phyloP scores from a whole-genome alignment of 2,797 vertebrate genomes.

The Lagodon rhomboides region DNA sequence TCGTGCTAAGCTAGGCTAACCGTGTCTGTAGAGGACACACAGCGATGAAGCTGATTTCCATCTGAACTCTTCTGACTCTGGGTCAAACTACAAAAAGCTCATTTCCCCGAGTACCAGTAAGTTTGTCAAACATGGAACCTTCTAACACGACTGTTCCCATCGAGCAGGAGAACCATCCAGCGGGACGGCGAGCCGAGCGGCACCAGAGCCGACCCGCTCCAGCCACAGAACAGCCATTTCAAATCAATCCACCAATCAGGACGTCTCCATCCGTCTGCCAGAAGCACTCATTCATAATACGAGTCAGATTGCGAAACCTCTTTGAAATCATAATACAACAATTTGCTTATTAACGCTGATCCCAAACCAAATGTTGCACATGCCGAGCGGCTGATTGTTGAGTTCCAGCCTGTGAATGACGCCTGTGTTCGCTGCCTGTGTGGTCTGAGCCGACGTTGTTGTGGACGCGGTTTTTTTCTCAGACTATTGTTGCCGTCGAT shows the following conservation, averaged over 20 bases:
- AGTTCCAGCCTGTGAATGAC: conserved; percentile 29
- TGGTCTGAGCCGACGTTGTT: conserved; percentile 46
- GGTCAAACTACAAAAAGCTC: neutral
- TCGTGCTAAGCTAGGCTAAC: conserved; percentile 18
- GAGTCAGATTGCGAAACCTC: conserved; percentile 25
- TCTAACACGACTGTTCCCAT: no score
- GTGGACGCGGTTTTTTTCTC: conserved; percentile 20
- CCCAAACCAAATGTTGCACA: conserved; percentile 35
- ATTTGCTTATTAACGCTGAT: conserved; percentile 51
- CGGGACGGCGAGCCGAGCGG: no score
- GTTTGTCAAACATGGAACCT: no score
- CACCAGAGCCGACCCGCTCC: neutral
- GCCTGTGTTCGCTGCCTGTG: conserved; percentile 49
- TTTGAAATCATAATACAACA: conserved; percentile 49
- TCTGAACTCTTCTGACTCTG: neutral
- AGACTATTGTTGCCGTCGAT: conserved; percentile 33
- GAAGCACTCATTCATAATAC: conserved; percentile 9
- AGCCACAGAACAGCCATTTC: conserved; percentile 26
- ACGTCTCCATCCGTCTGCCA: conserved; percentile 5
- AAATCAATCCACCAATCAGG: conserved; percentile 32
- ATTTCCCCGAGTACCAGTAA: no score
- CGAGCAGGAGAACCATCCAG: neutral
- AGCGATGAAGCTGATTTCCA: neutral
- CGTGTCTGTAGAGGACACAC: neutral
- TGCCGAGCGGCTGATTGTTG: conserved; percentile 2